These are phyloP conservation scores for Hololepta plana DNA, from an alignment of 2,888 invertebrate genomes.

Conservation along the genomic window DNA sequence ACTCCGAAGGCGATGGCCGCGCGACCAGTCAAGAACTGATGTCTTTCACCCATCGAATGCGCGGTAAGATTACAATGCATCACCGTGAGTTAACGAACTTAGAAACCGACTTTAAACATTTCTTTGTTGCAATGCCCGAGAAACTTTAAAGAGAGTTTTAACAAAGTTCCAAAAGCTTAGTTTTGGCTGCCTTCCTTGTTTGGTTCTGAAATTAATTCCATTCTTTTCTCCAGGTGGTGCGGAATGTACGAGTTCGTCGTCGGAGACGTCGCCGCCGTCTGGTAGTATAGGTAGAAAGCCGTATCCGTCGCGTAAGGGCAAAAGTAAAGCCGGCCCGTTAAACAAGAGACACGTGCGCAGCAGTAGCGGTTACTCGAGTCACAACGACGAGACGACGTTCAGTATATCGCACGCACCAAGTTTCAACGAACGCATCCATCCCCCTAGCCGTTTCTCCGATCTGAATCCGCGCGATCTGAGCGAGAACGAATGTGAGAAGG, in stretches of 20 bases:
- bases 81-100: too few relatives aligned
- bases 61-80: too few relatives aligned
- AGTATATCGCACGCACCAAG: slow-evolving; percentile 65
- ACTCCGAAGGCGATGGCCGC: slow-evolving; percentile 60
- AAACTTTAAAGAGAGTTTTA: slow-evolving; percentile 1
- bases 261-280: slow-evolving; percentile 52
- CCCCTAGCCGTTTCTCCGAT: slow-evolving; percentile 75
- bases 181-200: too few relatives aligned
- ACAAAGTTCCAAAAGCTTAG: neutral
- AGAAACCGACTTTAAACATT: too few relatives aligned
- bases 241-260: slow-evolving; percentile 63
- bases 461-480: slow-evolving; percentile 27
- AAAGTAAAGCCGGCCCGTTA: slow-evolving; percentile 35
- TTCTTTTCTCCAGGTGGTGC: slow-evolving; percentile 35
- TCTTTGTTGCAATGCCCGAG: too few relatives aligned
- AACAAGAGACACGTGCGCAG: slow-evolving; percentile 58
- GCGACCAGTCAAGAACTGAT: slow-evolving; percentile 39
- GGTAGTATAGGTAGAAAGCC: slow-evolving; percentile 40
- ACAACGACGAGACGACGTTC: slow-evolving; percentile 73
- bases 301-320: slow-evolving; percentile 44
- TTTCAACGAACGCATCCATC: slow-evolving; percentile 71
- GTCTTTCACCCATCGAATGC: slow-evolving; percentile 32
- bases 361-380: slow-evolving; percentile 66
- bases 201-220: too few relatives aligned
- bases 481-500: slow-evolving; percentile 29